A percentile compares a stretch with the other conserved stretches of the same genome.
Evolutionary conservation across 2,888 invertebrate genomes (phyloP).

Genomic region (Catocala sponsa): DNA sequence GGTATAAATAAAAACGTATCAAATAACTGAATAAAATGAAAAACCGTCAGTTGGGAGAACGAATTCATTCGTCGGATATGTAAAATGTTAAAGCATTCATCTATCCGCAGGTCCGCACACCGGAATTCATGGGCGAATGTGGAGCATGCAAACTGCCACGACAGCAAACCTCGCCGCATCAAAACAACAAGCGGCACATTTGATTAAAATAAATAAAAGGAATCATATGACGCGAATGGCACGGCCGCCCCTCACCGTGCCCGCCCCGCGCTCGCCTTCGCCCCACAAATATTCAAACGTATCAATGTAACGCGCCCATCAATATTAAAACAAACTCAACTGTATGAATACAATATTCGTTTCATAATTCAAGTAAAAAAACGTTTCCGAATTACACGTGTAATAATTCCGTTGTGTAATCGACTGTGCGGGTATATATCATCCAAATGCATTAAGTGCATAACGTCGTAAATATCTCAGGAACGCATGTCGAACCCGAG

Average conservation of each 20-base stretch:
- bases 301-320: slow-evolving; percentile 53
- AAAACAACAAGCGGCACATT: slow-evolving; percentile 80
- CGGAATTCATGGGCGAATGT: slow-evolving; percentile 82
- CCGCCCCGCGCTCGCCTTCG: slow-evolving; percentile 24
- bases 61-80: slow-evolving; percentile 84
- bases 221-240: slow-evolving; percentile 63
- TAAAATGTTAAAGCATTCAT: slow-evolving; percentile 87
- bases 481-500: slow-evolving; percentile 76
- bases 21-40: slow-evolving; percentile 79
- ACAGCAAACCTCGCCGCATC: slow-evolving; percentile 76
- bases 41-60: slow-evolving; percentile 72
- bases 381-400: slow-evolving; percentile 39
- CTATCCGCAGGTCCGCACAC: slow-evolving; percentile 76
- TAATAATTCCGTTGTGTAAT: slow-evolving; percentile 51
- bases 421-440: slow-evolving; percentile 52
- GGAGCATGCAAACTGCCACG: slow-evolving; percentile 75
- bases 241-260: slow-evolving; percentile 41
- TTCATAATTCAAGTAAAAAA: slow-evolving; percentile 46
- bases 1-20: slow-evolving; percentile 75
- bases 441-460: slow-evolving; percentile 69
- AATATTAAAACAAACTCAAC: slow-evolving; percentile 61
- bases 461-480: slow-evolving; percentile 76
- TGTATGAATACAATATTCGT: slow-evolving; percentile 51
- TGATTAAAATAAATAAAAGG: slow-evolving; percentile 86
- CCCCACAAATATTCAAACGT: slow-evolving; percentile 50